A percentile compares a stretch with the other conserved stretches of the same genome.
Evolutionary conservation across 1,140 invertebrate species (phyloP).

Genomic region (Drosophila lacertosa): DNA sequence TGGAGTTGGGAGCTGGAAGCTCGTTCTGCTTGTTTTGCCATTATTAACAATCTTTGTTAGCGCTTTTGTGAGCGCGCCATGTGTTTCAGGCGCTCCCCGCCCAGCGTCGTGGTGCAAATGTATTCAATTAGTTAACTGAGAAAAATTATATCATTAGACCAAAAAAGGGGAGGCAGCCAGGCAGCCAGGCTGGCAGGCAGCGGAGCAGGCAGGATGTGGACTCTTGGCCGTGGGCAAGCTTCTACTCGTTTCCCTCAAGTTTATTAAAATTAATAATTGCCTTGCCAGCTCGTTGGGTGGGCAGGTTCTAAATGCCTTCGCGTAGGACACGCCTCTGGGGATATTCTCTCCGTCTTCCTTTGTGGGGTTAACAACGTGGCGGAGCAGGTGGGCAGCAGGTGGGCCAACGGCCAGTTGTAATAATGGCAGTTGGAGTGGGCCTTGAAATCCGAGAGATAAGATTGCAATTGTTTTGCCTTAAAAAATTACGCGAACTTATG

Average conservation of each 20-base stretch:
- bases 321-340: slow-evolving; percentile 27
- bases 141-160: slow-evolving; percentile 81
- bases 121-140: slow-evolving; percentile 82
- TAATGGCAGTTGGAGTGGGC: slow-evolving; percentile 11
- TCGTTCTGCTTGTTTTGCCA: slow-evolving; percentile 76
- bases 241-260: slow-evolving; percentile 29
- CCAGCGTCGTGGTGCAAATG: slow-evolving; percentile 56
- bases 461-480: slow-evolving; percentile 3
- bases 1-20: slow-evolving; percentile 18
- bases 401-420: slow-evolving; percentile 8
- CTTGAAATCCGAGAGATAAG: neutral
- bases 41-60: slow-evolving; percentile 82
- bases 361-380: neutral
- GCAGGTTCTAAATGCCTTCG: slow-evolving; percentile 4
- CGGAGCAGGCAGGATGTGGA: slow-evolving; percentile 4
- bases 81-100: slow-evolving; percentile 46
- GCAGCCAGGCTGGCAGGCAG: neutral
- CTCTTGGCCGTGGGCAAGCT: slow-evolving; percentile 32
- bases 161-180: slow-evolving; percentile 10
- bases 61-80: slow-evolving; percentile 72
- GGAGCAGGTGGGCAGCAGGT: slow-evolving; percentile 1
- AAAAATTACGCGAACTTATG: slow-evolving; percentile 2
- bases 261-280: slow-evolving; percentile 82
- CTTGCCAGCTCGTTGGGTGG: slow-evolving; percentile 49
- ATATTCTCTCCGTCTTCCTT: no score